Conservation (phyloP, 2,113 vertebrate genomes). For the Turdus rufiventris region DNA sequence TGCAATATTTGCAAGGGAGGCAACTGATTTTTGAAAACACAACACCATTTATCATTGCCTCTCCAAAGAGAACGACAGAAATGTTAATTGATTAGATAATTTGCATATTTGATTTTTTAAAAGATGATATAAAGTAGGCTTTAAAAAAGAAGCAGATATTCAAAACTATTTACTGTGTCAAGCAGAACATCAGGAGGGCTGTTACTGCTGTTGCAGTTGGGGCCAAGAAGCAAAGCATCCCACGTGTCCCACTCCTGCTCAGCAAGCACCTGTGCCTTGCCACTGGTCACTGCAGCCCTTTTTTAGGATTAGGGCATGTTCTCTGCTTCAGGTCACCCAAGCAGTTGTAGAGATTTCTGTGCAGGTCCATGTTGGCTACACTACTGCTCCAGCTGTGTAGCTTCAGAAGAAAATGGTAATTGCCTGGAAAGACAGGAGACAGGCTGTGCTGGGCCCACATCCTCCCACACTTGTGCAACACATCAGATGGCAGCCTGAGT, state of each 20-base stretch:
- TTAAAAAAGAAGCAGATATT: neutral
- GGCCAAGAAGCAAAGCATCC: neutral
- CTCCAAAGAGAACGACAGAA: slow-evolving; percentile 25
- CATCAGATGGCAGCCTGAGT: neutral
- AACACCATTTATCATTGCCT: neutral
- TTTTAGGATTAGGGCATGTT: fast-evolving
- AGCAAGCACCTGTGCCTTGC: fast-evolving
- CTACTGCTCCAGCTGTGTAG: neutral
- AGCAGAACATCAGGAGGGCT: neutral
- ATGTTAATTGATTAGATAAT: slow-evolving; percentile 42
- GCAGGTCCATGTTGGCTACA: fast-evolving
- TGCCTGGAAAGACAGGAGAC: neutral
- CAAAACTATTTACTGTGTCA: neutral
- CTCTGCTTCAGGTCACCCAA: neutral
- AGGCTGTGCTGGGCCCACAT: neutral
- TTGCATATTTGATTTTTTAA: slow-evolving; percentile 51
- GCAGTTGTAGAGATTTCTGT: neutral
- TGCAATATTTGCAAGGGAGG: neutral
- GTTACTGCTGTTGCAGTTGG: neutral
- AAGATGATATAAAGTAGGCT: slow-evolving; percentile 4
- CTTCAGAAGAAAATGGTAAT: neutral
- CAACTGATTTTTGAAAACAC: neutral
- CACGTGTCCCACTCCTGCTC: neutral
- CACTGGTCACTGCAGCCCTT: neutral
- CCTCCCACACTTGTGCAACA: neutral